Conservation (phyloP, 2,797 vertebrate genomes). For the Sebastes steindachneri region DNA sequence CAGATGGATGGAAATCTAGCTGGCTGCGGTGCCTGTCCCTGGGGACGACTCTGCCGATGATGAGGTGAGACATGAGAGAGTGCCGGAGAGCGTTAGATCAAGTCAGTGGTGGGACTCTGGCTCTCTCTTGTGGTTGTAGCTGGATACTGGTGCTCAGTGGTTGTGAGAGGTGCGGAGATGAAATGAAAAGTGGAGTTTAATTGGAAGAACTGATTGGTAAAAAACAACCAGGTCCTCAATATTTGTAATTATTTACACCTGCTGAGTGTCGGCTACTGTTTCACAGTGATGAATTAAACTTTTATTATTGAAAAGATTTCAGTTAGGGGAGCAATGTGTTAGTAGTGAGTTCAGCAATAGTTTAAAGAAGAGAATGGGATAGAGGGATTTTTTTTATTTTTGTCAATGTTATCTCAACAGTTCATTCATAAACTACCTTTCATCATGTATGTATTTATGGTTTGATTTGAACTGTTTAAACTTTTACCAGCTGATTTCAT, state of each 20-base stretch:
- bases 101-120: constrained; percentile 35
- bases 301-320: background rate
- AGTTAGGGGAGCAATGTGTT: background rate
- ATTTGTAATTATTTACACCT: background rate
- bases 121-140: constrained; percentile 57
- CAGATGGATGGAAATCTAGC: constrained; percentile 82
- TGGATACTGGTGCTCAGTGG: background rate
- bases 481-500: background rate
- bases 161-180: background rate
- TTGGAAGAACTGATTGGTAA: background rate
- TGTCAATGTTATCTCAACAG: background rate
- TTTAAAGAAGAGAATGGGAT: background rate
- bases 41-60: constrained; percentile 42
- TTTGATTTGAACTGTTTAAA: background rate
- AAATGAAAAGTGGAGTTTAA: background rate
- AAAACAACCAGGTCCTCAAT: background rate
- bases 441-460: background rate
- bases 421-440: background rate
- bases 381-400: background rate
- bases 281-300: background rate
- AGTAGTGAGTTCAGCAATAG: background rate
- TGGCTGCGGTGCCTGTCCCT: constrained; percentile 60
- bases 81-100: background rate
- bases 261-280: background rate
- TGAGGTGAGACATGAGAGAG: constrained; percentile 20